Conservation (phyloP, 2,797 vertebrate species). For the Phrynocephalus vlangalii region DNA sequence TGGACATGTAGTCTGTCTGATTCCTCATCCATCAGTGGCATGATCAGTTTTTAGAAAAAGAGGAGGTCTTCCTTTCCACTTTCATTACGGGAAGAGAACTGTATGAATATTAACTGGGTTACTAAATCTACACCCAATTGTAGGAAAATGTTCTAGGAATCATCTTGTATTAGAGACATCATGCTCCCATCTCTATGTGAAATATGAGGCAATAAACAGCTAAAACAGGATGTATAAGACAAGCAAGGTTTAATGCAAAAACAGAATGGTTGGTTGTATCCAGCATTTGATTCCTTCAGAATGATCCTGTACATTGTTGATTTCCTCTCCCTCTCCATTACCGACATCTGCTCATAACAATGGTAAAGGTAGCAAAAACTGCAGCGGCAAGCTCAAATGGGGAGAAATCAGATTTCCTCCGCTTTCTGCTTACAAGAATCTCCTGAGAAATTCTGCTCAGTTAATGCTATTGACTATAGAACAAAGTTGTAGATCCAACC, state of each 20-base stretch:
- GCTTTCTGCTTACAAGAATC: not conserved
- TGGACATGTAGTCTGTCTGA: too few species aligned
- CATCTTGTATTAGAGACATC: not conserved
- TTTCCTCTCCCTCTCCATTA: not conserved
- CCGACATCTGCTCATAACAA: too few species aligned
- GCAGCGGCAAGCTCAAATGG: not conserved
- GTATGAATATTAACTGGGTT: not conserved
- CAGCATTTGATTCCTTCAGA: not conserved
- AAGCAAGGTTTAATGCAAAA: not conserved
- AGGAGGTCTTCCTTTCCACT: not conserved
- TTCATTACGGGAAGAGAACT: not conserved
- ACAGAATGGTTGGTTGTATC: not conserved
- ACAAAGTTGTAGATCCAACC: not conserved
- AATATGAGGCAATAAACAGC: not conserved
- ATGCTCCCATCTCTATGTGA: not conserved
- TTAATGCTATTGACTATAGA: not conserved
- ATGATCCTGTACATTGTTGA: not conserved
- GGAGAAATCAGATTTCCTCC: not conserved
- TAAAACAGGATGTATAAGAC: not conserved
- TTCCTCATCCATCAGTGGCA: not conserved
- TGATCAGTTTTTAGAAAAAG: not conserved
- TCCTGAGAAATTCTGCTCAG: not conserved
- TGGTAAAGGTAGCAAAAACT: too few species aligned
- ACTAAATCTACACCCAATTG: not conserved
- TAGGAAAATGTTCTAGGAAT: not conserved